Percentiles rank a stretch among this genome's conserved stretches.
phyloP scores from a whole-genome alignment of 2,113 vertebrate species.

The Nycticorax nycticorax region DNA sequence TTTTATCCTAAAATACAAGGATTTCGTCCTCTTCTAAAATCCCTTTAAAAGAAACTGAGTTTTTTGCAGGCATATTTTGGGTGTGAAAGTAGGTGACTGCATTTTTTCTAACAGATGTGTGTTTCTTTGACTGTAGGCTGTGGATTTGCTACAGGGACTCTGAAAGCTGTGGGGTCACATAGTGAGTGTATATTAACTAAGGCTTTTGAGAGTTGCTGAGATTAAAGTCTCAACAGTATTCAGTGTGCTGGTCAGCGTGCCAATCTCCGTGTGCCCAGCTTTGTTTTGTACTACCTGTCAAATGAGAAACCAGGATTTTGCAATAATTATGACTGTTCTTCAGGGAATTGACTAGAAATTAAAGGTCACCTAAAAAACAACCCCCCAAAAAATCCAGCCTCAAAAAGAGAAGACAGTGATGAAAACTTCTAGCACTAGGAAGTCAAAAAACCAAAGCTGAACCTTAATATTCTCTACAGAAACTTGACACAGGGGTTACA shows the following conservation, averaged over 20 bases:
- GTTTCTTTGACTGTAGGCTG: neutral
- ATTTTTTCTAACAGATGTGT: neutral
- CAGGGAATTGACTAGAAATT: slow-evolving; percentile 1
- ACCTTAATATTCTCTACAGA: neutral
- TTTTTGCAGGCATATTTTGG: neutral
- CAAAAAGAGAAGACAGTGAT: neutral
- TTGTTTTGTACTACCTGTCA: slow-evolving; percentile 8
- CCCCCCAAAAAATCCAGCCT: neutral
- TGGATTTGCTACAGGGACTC: neutral
- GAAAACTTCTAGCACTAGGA: neutral
- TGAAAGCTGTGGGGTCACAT: neutral
- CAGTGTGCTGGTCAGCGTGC: neutral
- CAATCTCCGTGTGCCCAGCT: neutral
- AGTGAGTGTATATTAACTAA: neutral
- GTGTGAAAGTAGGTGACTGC: neutral
- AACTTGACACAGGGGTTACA: neutral
- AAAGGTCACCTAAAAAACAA: neutral
- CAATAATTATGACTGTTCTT: slow-evolving; percentile 15
- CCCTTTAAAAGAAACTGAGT: neutral
- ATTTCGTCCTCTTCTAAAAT: neutral
- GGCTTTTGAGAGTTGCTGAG: neutral
- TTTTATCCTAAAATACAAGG: neutral
- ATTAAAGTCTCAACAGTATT: neutral
- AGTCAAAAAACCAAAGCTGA: neutral
- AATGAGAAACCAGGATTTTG: neutral